These are phyloP conservation scores for Clarias pachynema DNA, from an alignment of 2,797 vertebrate species.

Conservation along the genomic window DNA sequence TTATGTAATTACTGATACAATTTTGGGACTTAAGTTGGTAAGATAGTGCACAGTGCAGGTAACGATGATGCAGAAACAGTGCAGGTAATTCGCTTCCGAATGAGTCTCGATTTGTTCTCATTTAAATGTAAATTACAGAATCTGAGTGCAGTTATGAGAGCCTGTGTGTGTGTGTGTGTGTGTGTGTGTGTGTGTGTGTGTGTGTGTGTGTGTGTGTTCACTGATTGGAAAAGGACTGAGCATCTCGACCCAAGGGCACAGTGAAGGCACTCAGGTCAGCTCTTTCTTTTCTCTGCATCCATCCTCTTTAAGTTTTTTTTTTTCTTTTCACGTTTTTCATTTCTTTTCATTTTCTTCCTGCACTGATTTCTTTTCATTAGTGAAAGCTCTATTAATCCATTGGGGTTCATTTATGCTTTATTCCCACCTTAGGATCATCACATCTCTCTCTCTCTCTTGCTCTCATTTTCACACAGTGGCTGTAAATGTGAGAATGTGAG, in stretches of 20 bases:
- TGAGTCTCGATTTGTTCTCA: conserved; percentile 52
- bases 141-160: conserved; percentile 51
- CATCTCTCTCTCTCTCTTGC: background rate
- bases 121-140: conserved; percentile 65
- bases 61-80: background rate
- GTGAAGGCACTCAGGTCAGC: conserved; percentile 12
- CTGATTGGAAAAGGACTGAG: conserved; percentile 28
- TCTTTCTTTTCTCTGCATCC: conserved; percentile 2
- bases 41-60: background rate
- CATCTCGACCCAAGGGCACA: conserved; percentile 26
- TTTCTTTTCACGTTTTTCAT: background rate
- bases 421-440: background rate
- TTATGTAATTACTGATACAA: background rate
- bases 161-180: background rate
- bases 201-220: conserved; percentile 1
- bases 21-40: background rate
- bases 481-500: conserved; percentile 8
- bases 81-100: conserved; percentile 17
- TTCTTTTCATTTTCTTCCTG: conserved; percentile 22
- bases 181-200: conserved; percentile 3
- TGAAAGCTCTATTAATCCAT: conserved; percentile 16
- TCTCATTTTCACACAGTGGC: conserved; percentile 5
- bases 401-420: conserved; percentile 11
- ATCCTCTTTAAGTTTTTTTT: background rate
- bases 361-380: conserved; percentile 24